These are phyloP conservation scores for Thaumetopoea pityocampa DNA, from an alignment of 1,140 invertebrate genomes.

Conservation along the genomic window DNA sequence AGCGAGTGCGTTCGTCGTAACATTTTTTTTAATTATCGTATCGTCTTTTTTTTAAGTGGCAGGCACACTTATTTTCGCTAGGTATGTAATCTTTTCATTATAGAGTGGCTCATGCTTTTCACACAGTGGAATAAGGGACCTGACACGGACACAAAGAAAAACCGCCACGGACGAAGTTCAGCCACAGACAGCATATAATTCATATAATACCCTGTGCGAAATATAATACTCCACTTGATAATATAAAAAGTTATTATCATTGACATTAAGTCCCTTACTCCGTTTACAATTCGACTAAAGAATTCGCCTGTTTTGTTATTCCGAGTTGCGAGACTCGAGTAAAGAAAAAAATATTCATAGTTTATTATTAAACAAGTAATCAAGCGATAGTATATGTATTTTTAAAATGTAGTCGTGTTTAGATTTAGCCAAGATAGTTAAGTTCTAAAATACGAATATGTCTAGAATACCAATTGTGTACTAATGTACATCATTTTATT, in stretches of 20 bases:
- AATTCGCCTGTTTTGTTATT: conserved; percentile 49
- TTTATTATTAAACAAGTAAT: conserved; percentile 34
- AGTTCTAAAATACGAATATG: conserved; percentile 65
- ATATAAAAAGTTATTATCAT: conserved; percentile 55
- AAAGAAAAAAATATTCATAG: conserved; percentile 35
- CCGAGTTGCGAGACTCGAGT: conserved; percentile 25
- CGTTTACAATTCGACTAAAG: conserved; percentile 54
- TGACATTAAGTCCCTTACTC: conserved; percentile 66
- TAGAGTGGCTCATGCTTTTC: conserved; percentile 66
- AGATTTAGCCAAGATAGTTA: conserved; percentile 50
- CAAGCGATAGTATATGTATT: conserved; percentile 39
- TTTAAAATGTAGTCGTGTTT: conserved; percentile 42
- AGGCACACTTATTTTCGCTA: conserved; percentile 54
- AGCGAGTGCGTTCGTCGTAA: conserved; percentile 9
- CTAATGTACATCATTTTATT: conserved; percentile 65
- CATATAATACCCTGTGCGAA: conserved; percentile 70
- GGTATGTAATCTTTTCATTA: conserved; percentile 54
- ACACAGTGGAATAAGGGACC: conserved; percentile 66
- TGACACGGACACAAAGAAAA: conserved; percentile 52
- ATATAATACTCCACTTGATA: conserved; percentile 53
- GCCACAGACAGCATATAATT: conserved; percentile 41
- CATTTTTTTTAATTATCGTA: conserved; percentile 18
- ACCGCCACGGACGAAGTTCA: conserved; percentile 25
- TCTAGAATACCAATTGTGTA: conserved; percentile 70
- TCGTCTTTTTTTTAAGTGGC: conserved; percentile 38